Evolutionary conservation across 1,140 invertebrate species (phyloP).

Genomic region (Brachionus calyciflorus): DNA sequence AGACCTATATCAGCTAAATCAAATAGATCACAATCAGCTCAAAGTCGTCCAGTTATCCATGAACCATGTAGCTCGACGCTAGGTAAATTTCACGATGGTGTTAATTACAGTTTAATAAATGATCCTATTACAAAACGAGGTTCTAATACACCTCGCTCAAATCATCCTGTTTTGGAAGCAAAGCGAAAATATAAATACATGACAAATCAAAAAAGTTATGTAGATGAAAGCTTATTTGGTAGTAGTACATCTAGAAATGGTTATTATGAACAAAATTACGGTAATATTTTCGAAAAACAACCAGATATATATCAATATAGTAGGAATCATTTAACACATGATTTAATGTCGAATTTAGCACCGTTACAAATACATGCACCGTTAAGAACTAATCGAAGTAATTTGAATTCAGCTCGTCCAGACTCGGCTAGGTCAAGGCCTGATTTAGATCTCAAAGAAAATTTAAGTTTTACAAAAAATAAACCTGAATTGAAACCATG

Average conservation of each 20-base stretch:
- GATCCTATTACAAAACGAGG: constrained; percentile 1
- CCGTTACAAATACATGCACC: constrained; percentile 42
- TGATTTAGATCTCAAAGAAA: background rate
- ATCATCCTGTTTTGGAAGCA: constrained; percentile 12
- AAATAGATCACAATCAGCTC: constrained; percentile 26
- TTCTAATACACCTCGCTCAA: constrained; percentile 12
- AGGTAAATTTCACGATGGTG: constrained; percentile 39
- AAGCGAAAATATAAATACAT: constrained; percentile 44
- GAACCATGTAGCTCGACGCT: constrained; percentile 38
- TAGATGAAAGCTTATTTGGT: constrained; percentile 40
- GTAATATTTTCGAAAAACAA: background rate
- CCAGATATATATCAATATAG: constrained; percentile 24
- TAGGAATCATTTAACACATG: constrained; percentile 34
- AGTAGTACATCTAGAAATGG: background rate
- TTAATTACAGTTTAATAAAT: constrained; percentile 22
- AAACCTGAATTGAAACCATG: constrained; percentile 18
- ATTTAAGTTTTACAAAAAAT: background rate
- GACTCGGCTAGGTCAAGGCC: background rate
- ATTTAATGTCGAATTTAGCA: constrained; percentile 44
- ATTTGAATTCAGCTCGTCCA: background rate
- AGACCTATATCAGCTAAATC: background rate
- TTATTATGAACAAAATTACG: constrained; percentile 7
- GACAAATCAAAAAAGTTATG: constrained; percentile 26
- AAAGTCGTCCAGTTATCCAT: background rate
- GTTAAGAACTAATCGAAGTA: background rate